Percentiles rank a stretch among this genome's conserved stretches.
Conservation (phyloP, 2,888 invertebrate species). For the Bugula neritina region DNA sequence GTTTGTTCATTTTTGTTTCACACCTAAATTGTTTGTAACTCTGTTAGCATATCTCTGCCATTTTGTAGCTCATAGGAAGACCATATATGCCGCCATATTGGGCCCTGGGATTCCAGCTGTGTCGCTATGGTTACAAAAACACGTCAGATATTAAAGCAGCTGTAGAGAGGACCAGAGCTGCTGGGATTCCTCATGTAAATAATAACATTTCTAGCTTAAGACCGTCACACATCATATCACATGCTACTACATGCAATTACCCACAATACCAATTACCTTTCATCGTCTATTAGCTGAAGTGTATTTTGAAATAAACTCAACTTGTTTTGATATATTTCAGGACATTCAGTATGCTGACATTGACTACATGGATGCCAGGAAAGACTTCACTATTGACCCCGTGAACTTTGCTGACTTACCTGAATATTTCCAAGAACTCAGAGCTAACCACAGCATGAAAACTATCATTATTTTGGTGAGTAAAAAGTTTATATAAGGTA, state of each 20-base stretch:
- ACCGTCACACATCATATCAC: too few species aligned
- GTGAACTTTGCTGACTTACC: slow-evolving; percentile 26
- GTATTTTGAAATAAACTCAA: too few species aligned
- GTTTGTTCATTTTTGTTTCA: too few species aligned
- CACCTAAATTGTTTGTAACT: too few species aligned
- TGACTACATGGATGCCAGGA: slow-evolving; percentile 31
- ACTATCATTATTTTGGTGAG: slow-evolving; percentile 29
- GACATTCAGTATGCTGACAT: slow-evolving; percentile 31
- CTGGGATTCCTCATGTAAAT: slow-evolving; percentile 46
- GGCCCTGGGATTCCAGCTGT: slow-evolving; percentile 80
- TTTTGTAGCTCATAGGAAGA: slow-evolving; percentile 64
- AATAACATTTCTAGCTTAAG: too few species aligned
- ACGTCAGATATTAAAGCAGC: slow-evolving; percentile 41
- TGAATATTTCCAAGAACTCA: slow-evolving; percentile 27
- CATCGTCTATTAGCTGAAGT: too few species aligned
- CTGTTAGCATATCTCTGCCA: too few species aligned
- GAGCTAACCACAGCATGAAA: not conserved
- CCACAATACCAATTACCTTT: too few species aligned
- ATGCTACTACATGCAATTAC: too few species aligned
- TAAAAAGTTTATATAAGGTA: too few species aligned
- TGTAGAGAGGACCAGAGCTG: slow-evolving; percentile 41
- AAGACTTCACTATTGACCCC: slow-evolving; percentile 30
- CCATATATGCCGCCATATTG: slow-evolving; percentile 81
- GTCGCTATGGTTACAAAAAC: slow-evolving; percentile 59
- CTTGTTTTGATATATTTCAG: too few species aligned